These are phyloP conservation scores for Lucifuga dentata DNA, from an alignment of 2,113 vertebrate genomes.

Conservation along the genomic window DNA sequence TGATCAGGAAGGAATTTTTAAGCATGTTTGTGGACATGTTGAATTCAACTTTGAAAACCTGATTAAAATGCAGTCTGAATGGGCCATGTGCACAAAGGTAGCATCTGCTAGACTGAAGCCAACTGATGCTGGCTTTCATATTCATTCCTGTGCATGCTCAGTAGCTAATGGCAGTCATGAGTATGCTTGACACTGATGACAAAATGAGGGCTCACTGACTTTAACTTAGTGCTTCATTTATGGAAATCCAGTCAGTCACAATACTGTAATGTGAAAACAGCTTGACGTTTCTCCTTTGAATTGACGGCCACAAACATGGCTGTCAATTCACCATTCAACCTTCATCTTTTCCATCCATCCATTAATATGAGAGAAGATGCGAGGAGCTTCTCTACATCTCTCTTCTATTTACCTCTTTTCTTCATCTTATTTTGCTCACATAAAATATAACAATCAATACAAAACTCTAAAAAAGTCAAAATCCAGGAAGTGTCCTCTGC, in stretches of 20 bases:
- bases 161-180: conserved; percentile 8
- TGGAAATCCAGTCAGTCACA: no score
- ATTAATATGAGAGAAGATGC: no score
- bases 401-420: no score
- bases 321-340: not conserved
- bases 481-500: no score
- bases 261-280: no score
- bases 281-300: no score
- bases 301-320: not conserved
- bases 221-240: no score
- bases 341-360: not conserved
- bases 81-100: conserved; percentile 20
- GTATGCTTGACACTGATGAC: not conserved
- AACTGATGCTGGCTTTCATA: conserved; percentile 21
- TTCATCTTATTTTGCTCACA: no score
- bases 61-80: conserved; percentile 43
- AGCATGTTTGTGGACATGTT: conserved; percentile 58
- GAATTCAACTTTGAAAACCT: conserved; percentile 59
- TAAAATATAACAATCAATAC: no score
- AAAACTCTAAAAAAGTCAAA: no score
- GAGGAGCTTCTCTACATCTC: no score
- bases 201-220: conserved; percentile 12
- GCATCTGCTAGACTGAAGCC: not conserved
- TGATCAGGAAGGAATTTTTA: conserved; percentile 60
- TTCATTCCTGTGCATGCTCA: not conserved